Conservation (phyloP, 2,888 invertebrate genomes). For the Euzophera pinguis region DNA sequence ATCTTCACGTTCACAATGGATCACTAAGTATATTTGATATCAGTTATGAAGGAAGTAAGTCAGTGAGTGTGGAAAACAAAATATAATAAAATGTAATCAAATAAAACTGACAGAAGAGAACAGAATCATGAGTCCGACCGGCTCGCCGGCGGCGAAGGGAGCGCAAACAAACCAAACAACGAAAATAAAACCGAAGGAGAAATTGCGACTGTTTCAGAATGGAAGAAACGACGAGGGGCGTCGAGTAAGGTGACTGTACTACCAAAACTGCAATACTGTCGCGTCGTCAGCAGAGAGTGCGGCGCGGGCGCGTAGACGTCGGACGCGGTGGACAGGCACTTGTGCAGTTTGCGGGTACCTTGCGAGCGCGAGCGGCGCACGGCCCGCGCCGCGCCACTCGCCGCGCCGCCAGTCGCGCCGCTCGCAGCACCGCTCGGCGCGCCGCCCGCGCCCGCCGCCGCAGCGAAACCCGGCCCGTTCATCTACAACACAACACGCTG, state of each 20-base stretch:
- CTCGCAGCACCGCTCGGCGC: constrained; percentile 71
- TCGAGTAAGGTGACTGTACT: constrained; percentile 87
- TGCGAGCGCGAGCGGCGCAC: constrained; percentile 94
- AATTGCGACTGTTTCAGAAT: constrained; percentile 75
- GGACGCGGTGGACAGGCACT: constrained; percentile 93
- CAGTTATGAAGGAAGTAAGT: constrained; percentile 38
- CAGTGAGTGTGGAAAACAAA: constrained; percentile 42
- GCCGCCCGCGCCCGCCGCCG: constrained; percentile 36
- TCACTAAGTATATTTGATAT: constrained; percentile 26
- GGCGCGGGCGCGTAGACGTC: constrained; percentile 85
- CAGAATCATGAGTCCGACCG: constrained; percentile 4
- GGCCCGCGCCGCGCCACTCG: constrained; percentile 36
- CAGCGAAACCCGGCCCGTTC: constrained; percentile 47
- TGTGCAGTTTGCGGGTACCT: constrained; percentile 96
- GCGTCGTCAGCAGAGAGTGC: constrained; percentile 88
- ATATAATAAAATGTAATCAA: constrained; percentile 24
- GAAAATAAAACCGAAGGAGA: constrained; percentile 48
- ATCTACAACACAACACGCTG: constrained; percentile 78
- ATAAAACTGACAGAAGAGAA: constrained; percentile 8
- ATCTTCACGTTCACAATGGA: constrained; percentile 40
- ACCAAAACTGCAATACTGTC: constrained; percentile 97
- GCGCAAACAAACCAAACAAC: constrained; percentile 26
- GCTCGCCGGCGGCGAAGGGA: constrained; percentile 9
- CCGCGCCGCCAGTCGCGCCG: constrained; percentile 41
- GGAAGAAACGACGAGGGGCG: constrained; percentile 54